Evolutionary conservation across 2,797 vertebrate species (phyloP).

Genomic region (Labeo calbasu): DNA sequence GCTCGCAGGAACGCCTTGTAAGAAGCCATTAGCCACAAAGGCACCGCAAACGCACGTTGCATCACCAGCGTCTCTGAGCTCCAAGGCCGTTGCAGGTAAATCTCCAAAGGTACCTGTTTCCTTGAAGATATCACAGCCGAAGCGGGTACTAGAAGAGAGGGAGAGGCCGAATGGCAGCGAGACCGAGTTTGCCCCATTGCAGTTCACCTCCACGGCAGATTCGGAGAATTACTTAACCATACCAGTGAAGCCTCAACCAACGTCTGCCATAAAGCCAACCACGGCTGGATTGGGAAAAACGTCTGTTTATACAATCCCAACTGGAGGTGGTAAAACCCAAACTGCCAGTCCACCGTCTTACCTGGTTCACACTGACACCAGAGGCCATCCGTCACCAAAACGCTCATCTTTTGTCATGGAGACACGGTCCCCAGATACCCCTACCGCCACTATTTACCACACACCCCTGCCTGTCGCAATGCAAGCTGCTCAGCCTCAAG

Average conservation of each 20-base stretch:
- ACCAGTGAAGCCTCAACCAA: slow-evolving; percentile 78
- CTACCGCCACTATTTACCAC: slow-evolving; percentile 81
- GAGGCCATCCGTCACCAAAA: slow-evolving; percentile 57
- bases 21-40: slow-evolving; percentile 63
- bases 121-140: slow-evolving; percentile 58
- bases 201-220: slow-evolving; percentile 64
- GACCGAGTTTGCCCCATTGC: slow-evolving; percentile 56
- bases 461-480: slow-evolving; percentile 79
- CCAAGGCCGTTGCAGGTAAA: slow-evolving; percentile 60
- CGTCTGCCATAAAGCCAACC: slow-evolving; percentile 43
- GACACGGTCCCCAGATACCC: slow-evolving; percentile 69
- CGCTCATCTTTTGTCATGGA: slow-evolving; percentile 69
- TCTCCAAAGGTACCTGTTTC: slow-evolving; percentile 67
- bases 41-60: slow-evolving; percentile 38
- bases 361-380: slow-evolving; percentile 8
- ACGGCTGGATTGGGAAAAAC: slow-evolving; percentile 57
- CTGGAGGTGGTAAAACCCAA: slow-evolving; percentile 48
- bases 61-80: slow-evolving; percentile 57
- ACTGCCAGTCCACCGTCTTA: slow-evolving; percentile 54
- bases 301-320: slow-evolving; percentile 53
- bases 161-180: slow-evolving; percentile 48
- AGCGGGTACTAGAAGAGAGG: slow-evolving; percentile 37
- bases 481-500: slow-evolving; percentile 74
- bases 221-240: slow-evolving; percentile 87
- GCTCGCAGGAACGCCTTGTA: slow-evolving; percentile 51